These are phyloP conservation scores for Drosophila paramelanica DNA, from an alignment of 2,888 invertebrate genomes.

Conservation along the genomic window DNA sequence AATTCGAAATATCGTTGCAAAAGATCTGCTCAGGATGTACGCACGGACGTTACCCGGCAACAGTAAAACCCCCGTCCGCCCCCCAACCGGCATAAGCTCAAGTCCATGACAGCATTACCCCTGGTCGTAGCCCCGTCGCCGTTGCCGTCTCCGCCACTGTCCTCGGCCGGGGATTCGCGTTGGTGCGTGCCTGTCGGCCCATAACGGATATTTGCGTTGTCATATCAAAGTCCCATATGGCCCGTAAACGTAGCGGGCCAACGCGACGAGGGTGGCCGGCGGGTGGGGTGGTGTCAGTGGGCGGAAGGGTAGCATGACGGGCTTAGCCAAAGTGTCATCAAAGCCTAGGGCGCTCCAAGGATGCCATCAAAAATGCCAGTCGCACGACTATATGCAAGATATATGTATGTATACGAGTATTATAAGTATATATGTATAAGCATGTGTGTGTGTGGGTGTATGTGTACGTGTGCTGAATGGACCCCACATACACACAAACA, in stretches of 20 bases:
- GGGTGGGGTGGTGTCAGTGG: neutral
- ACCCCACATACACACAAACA: conserved; percentile 36
- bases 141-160: neutral
- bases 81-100: conserved; percentile 29
- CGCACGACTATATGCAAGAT: conserved; percentile 29
- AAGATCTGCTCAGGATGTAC: conserved; percentile 17
- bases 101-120: conserved; percentile 37
- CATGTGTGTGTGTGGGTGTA: conserved; percentile 18
- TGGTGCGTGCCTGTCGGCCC: conserved; percentile 76
- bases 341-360: conserved; percentile 75
- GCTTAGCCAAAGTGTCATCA: conserved; percentile 75
- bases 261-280: conserved; percentile 13
- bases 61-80: conserved; percentile 24
- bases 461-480: conserved; percentile 45
- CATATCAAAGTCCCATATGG: conserved; percentile 85
- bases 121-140: neutral
- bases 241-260: conserved; percentile 75
- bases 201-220: conserved; percentile 83
- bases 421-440: conserved; percentile 18
- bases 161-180: conserved; percentile 31
- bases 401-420: conserved; percentile 24
- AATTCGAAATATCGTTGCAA: conserved; percentile 33
- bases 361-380: conserved; percentile 73
- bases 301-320: neutral
- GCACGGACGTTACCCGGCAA: conserved; percentile 54